These are phyloP conservation scores for Corynorhinus townsendii DNA, from an alignment of 2,113 vertebrate genomes.

Conservation along the genomic window DNA sequence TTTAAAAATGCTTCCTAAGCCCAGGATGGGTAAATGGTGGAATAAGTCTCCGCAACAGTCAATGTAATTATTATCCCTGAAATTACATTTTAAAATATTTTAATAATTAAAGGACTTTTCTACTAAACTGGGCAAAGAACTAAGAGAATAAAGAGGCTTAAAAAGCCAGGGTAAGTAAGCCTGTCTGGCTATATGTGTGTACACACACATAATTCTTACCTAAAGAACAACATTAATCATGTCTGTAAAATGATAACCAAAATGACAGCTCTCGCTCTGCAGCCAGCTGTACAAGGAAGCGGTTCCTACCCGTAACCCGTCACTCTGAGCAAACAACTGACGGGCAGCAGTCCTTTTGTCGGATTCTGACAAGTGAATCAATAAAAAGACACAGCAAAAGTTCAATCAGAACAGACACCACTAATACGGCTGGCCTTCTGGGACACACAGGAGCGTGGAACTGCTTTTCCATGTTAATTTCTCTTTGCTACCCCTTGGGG, in stretches of 20 bases:
- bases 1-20: constrained; percentile 62
- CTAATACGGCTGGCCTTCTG: constrained; percentile 79
- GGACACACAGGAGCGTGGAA: constrained; percentile 74
- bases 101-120: constrained; percentile 70
- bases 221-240: constrained; percentile 69
- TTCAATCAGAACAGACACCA: constrained; percentile 84
- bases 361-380: constrained; percentile 82
- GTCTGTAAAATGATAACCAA: constrained; percentile 67
- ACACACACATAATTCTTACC: constrained; percentile 48
- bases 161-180: neutral
- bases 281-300: constrained; percentile 59
- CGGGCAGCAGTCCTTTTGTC: constrained; percentile 76
- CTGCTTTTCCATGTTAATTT: constrained; percentile 86
- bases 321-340: constrained; percentile 69
- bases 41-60: constrained; percentile 47
- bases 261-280: constrained; percentile 22
- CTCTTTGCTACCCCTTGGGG: constrained; percentile 70
- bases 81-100: constrained; percentile 65
- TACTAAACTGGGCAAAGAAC: constrained; percentile 44
- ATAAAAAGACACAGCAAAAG: constrained; percentile 82
- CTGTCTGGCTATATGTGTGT: neutral
- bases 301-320: constrained; percentile 63
- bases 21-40: constrained; percentile 61
- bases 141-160: constrained; percentile 46
- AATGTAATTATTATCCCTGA: constrained; percentile 51